Evolutionary conservation across 2,113 vertebrate species (phyloP).

Genomic region (Tympanuchus pallidicinctus): DNA sequence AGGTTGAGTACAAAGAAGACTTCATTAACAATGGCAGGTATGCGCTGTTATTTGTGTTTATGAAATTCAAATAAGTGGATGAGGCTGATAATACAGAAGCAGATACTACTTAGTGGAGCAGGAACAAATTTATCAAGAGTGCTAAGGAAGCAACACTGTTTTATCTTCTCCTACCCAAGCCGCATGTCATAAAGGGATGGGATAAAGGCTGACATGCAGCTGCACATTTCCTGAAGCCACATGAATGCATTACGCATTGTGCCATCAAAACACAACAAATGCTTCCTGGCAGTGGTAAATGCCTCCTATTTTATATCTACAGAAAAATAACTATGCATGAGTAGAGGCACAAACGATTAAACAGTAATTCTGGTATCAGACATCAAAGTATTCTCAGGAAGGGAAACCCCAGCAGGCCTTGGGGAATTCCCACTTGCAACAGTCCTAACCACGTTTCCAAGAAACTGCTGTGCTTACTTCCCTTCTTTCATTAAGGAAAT

Average conservation of each 20-base stretch:
- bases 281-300: background rate
- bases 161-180: background rate
- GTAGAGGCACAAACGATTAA: background rate
- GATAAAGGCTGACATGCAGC: background rate
- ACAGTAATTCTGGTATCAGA: background rate
- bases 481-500: background rate
- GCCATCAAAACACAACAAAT: background rate
- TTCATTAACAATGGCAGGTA: background rate
- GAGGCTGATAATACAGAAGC: background rate
- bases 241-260: background rate
- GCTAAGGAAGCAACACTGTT: background rate
- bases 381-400: background rate
- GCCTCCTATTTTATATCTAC: background rate
- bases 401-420: background rate
- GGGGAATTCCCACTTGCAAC: background rate
- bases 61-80: background rate
- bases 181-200: background rate
- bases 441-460: background rate
- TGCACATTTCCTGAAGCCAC: background rate
- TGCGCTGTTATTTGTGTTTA: background rate
- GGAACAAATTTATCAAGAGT: background rate
- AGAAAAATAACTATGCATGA: background rate
- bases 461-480: background rate
- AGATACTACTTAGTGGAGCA: background rate
- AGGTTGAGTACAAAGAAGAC: background rate